Evolutionary conservation across 1,140 invertebrate genomes (phyloP).

Genomic region (Centruroides vittatus): DNA sequence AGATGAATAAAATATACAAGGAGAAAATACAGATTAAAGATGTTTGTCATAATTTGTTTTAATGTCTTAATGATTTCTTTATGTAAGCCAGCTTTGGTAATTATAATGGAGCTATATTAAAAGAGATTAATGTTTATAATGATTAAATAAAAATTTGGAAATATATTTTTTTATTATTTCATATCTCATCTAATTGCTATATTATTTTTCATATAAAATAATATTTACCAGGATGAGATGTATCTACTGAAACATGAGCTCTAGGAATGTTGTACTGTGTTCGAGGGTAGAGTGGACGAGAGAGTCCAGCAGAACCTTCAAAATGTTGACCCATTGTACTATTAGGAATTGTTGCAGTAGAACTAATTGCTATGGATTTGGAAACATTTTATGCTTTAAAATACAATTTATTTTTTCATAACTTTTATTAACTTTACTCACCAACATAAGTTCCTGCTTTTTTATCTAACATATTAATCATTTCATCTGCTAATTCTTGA

Average conservation of each 20-base stretch:
- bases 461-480: constrained; percentile 13
- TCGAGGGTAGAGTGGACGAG: constrained; percentile 47
- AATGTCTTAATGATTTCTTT: too few species aligned
- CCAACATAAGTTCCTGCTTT: constrained; percentile 15
- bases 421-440: neutral
- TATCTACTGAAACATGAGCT: constrained; percentile 56
- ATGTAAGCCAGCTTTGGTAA: too few species aligned
- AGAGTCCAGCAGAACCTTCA: constrained; percentile 14
- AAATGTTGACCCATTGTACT: neutral
- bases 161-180: too few species aligned
- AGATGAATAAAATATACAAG: neutral
- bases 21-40: neutral
- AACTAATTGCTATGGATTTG: too few species aligned
- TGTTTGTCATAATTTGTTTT: too few species aligned
- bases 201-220: neutral
- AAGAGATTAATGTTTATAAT: too few species aligned
- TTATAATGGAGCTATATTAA: too few species aligned
- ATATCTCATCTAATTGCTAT: too few species aligned
- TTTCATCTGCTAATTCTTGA: constrained; percentile 33
- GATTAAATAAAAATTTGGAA: too few species aligned
- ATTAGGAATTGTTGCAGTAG: neutral
- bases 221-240: constrained; percentile 25
- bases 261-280: constrained; percentile 60
- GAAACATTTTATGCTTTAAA: too few species aligned
- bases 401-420: neutral